phyloP scores from a whole-genome alignment of 2,888 invertebrate genomes.

The Orchesella flavescens region DNA sequence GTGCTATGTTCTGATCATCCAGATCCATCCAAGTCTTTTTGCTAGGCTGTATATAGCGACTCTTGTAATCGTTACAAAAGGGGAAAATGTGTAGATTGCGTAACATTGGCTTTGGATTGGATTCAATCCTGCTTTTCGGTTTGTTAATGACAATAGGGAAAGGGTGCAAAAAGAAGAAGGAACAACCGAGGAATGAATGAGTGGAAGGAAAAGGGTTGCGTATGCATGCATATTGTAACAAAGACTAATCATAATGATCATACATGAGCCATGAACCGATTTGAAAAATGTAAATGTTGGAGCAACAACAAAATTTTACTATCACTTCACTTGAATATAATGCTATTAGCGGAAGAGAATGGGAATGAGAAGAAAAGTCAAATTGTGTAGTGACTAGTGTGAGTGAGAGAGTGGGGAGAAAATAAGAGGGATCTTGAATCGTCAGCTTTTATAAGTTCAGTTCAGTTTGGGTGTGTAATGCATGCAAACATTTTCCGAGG shows the following conservation, averaged over 20 bases:
- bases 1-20: not conserved
- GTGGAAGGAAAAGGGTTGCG: not conserved
- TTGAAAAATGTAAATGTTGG: not conserved
- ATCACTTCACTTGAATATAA: not conserved
- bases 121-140: conserved; percentile 2
- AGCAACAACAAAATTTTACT: conserved; percentile 1
- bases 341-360: conserved; percentile 1
- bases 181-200: conserved; percentile 22
- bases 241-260: conserved; percentile 15
- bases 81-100: conserved; percentile 47
- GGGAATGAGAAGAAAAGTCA: no score
- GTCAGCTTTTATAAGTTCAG: no score
- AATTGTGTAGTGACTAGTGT: no score
- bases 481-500: conserved; percentile 3
- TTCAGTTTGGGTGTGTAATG: no score
- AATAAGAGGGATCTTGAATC: no score
- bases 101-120: conserved; percentile 42
- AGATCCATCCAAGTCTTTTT: conserved; percentile 6
- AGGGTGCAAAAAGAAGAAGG: conserved; percentile 13
- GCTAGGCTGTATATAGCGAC: conserved; percentile 8
- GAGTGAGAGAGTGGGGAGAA: no score
- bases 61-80: conserved; percentile 34
- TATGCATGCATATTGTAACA: not conserved
- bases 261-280: not conserved
- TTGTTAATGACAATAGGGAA: conserved; percentile 23